Base-by-base conservation (phyloP, 2,113 vertebrate species). In the Phalacrocorax pelagicus region DNA sequence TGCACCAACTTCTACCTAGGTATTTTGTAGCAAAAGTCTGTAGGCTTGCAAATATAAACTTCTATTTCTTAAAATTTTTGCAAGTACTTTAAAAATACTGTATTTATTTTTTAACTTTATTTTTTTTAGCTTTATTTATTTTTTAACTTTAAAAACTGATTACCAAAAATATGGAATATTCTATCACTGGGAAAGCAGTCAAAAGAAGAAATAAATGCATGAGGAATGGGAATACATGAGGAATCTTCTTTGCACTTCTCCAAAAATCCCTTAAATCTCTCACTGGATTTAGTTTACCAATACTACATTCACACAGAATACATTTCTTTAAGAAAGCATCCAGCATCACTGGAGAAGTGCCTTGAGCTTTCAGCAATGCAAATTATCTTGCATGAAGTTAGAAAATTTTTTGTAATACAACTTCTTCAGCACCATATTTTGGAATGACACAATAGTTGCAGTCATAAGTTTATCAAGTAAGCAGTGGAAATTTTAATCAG, bases 391-490 rank as follows among this genome's bases (percentile, higher is more conserved):
- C 20, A 61, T 21, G 6, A 83, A 65, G 26, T 20, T 61, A 30
- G 15, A 88, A 47, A 11, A 1, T 3, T 10, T 78, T 79, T 67
- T 54, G 22, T 51, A 62, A 32, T 17, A 2, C 11, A 20, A 38
- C 16, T 75, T 75, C 6, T 24, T 20, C 4, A 77, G 40, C 8
- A 47, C 11, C 2, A 12, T 54, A 17, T 57, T 84, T 90, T 70
- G 11, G 32, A 86, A 51, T n/a, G 18, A 38, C 4, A 14, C 0
- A 0, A 11, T 32, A 34, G 54, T 47, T 52, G 2, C 36, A 36
- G 11, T 67, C 3, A 10, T 10, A 66, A 32, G 2, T 54, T 62
- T 32, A 34, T 34, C 47, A 49, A 58, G 15, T 11, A 61, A 92
- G 3, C 11, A 54, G 11, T 23, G 7, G 24, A 47, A 82, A 80